phyloP scores from a whole-genome alignment of 2,888 invertebrate genomes.

The Augiades crinisus region DNA sequence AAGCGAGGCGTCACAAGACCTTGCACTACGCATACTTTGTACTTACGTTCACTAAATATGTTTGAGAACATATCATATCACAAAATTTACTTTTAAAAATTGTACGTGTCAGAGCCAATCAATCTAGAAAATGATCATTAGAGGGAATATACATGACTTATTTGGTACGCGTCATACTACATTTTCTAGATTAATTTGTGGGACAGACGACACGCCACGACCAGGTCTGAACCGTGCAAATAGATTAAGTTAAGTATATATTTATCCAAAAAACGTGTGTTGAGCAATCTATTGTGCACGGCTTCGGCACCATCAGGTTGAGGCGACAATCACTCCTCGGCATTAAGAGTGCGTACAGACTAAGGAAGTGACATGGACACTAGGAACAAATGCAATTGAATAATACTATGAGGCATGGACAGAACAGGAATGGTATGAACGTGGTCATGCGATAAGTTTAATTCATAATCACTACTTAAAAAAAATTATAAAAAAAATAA shows the following conservation, averaged over 20 bases:
- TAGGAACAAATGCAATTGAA: constrained; percentile 49
- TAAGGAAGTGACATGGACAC: constrained; percentile 69
- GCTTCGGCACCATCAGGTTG: constrained; percentile 34
- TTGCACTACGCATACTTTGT: constrained; percentile 69
- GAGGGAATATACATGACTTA: constrained; percentile 17
- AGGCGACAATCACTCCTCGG: constrained; percentile 76
- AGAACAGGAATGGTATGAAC: constrained; percentile 33
- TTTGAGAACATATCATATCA: constrained; percentile 37
- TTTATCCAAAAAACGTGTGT: constrained; percentile 15
- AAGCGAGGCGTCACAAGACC: constrained; percentile 74
- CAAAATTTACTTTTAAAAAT: constrained; percentile 41
- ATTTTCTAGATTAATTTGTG: constrained; percentile 44
- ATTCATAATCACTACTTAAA: constrained; percentile 12
- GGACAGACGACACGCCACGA: constrained; percentile 39
- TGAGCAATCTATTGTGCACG: constrained; percentile 34
- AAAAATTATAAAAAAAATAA: not conserved
- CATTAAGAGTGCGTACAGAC: constrained; percentile 71
- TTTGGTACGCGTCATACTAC: constrained; percentile 10
- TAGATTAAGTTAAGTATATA: constrained; percentile 24
- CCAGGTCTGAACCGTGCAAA: constrained; percentile 44
- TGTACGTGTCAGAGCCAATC: constrained; percentile 46
- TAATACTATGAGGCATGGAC: constrained; percentile 30
- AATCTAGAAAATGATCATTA: constrained; percentile 43
- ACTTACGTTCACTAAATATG: constrained; percentile 62
- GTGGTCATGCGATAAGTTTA: constrained; percentile 32